A percentile compares a stretch with the other conserved stretches of the same genome.
phyloP scores from a whole-genome alignment of 2,113 vertebrate genomes.

The Daboia siamensis region DNA sequence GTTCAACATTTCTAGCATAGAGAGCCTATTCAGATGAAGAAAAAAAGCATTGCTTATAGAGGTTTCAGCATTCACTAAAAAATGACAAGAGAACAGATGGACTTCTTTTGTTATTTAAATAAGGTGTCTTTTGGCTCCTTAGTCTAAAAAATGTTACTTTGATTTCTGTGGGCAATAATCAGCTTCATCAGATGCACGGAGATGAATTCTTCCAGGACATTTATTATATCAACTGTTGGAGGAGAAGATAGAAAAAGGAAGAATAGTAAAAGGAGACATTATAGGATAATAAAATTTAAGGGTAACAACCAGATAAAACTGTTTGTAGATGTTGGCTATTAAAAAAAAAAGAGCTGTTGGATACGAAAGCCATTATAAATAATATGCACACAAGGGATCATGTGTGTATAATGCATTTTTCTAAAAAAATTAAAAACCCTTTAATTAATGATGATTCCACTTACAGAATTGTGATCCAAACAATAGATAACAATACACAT shows the following conservation, averaged over 20 bases:
- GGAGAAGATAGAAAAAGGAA: background rate
- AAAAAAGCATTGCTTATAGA: background rate
- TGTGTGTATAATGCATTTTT: background rate
- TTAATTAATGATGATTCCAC: background rate
- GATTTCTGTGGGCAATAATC: background rate
- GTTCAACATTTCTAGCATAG: background rate
- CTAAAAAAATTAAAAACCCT: background rate
- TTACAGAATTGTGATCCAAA: background rate
- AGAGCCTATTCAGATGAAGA: background rate
- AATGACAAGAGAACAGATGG: background rate
- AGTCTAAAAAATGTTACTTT: background rate
- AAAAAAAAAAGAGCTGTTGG: background rate
- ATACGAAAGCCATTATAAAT: background rate
- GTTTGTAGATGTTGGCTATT: background rate
- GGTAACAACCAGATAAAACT: background rate
- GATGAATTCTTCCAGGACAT: background rate
- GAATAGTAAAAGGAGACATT: background rate
- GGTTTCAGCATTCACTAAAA: background rate
- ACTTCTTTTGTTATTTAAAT: background rate
- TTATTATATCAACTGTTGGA: background rate
- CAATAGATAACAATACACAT: background rate
- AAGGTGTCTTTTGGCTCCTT: background rate
- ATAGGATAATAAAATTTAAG: background rate
- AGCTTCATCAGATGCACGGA: background rate
- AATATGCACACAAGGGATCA: background rate